Base-by-base conservation (phyloP, 2,113 vertebrate genomes). In the Phasianus colchicus region DNA sequence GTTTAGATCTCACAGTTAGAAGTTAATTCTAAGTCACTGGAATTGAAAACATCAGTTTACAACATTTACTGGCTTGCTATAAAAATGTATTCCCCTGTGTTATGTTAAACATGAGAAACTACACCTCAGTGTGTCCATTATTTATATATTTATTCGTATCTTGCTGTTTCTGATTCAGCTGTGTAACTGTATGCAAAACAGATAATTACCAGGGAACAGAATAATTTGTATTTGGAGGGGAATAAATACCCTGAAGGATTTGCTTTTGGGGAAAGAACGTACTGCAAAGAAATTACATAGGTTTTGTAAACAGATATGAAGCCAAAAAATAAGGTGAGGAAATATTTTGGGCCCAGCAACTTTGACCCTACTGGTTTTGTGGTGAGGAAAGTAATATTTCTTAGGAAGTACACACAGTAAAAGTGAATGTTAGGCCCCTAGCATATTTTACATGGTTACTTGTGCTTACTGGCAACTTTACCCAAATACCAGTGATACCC, bases 11-110 rank as follows among this genome's bases (percentile, higher is more conserved):
- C 97, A 85, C 95, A 98, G 96, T 96, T 95, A 96, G 95, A 92
- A 96, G 96, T 97, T 97, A 97, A 97, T 97, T 93, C 96, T 97
- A 97, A 98, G 97, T 96, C 95, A 95, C 93, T 96, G 92, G 98
- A 98, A 98, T 98, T 98, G 98, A 97, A 98, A 98, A 98, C 98
- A 98, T 97, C 98, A 97, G 98, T 96, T 97, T 96, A 88, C 90
- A 97, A 96, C 97, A 95, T 98, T 98, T 98, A 98, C 97, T 97
- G 96, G 97, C 87, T 82, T 94, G 74, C 97, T 91, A 95, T 98
- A 98, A 98, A 97, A 98, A 97, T 74, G 92, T 97, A 97, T 97
- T 97, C 97, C 98, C 97, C 63, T 76, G 97, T 96, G 97, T 92
- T 95, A 91, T 95, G 92, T 98, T 97, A 97, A 97, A 97, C 90